Evolutionary conservation across 2,888 invertebrate genomes (phyloP).

Genomic region (Balanococcus diminutus): DNA sequence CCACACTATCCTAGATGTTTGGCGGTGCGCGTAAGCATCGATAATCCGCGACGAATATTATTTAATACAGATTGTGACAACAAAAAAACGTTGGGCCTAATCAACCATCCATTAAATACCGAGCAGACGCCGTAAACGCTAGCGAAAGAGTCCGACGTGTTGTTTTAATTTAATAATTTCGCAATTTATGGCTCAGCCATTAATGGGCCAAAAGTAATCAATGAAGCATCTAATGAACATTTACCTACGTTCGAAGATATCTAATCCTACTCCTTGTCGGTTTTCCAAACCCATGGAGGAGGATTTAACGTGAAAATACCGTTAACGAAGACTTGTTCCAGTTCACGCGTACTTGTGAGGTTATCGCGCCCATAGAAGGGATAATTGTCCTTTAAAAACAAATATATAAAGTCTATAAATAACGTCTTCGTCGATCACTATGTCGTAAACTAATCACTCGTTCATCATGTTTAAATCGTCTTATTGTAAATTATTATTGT

Average conservation of each 20-base stretch:
- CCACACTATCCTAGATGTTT: constrained; percentile 48
- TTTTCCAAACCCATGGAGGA: constrained; percentile 26
- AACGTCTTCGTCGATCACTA: background rate
- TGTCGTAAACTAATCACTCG: background rate
- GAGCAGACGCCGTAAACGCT: constrained; percentile 32
- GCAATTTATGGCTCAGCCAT: constrained; percentile 1
- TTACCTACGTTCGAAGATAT: constrained; percentile 27
- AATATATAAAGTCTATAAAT: constrained; percentile 28
- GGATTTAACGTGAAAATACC: constrained; percentile 21
- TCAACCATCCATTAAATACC: constrained; percentile 47
- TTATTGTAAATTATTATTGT: constrained; percentile 46
- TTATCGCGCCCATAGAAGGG: constrained; percentile 17
- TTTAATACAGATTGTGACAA: constrained; percentile 43
- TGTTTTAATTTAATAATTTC: constrained; percentile 34
- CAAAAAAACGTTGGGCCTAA: constrained; percentile 21
- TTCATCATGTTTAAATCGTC: constrained; percentile 45
- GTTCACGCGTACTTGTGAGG: constrained; percentile 40
- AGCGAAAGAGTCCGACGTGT: constrained; percentile 9
- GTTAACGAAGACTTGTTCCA: constrained; percentile 30
- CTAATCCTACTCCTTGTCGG: background rate
- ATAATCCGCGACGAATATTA: constrained; percentile 52
- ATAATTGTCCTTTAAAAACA: constrained; percentile 43
- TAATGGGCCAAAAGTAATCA: constrained; percentile 47
- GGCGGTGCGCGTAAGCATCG: constrained; percentile 36
- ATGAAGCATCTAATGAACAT: constrained; percentile 36